phyloP scores from a whole-genome alignment of 2,113 vertebrate species.

The Montifringilla adamsi region DNA sequence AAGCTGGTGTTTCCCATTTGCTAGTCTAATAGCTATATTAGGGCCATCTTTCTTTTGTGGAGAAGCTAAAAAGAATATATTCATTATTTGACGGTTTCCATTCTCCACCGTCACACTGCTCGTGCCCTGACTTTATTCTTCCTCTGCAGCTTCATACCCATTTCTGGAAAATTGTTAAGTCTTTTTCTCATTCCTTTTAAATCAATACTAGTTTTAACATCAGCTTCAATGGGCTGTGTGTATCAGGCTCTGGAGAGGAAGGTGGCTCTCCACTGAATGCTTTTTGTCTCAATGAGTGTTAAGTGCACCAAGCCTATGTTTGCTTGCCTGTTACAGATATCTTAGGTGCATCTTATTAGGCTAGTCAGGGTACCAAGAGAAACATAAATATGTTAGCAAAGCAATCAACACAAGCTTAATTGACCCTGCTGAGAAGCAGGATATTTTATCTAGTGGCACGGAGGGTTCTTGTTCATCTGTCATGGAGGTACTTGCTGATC shows the following conservation, averaged over 20 bases:
- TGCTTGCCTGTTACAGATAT: background rate
- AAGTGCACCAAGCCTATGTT: background rate
- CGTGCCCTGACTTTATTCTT: background rate
- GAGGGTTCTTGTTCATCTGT: background rate
- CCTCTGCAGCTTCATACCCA: background rate
- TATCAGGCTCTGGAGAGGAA: background rate
- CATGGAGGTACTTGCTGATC: background rate
- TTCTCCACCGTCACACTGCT: background rate
- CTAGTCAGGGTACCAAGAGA: background rate
- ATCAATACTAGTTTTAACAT: background rate
- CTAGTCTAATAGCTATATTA: conserved; percentile 14
- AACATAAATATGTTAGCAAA: background rate
- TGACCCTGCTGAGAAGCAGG: background rate
- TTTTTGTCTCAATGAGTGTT: background rate
- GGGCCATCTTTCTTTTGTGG: background rate
- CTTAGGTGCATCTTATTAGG: background rate
- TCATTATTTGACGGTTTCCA: background rate
- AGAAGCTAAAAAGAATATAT: conserved; percentile 4
- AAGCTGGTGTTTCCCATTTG: conserved; percentile 25
- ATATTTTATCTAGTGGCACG: background rate
- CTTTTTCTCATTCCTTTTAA: background rate
- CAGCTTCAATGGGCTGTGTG: background rate
- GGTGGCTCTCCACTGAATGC: background rate
- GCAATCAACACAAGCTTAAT: background rate
- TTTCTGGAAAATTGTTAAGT: background rate